These are phyloP conservation scores for Protaetia brevitarsis DNA, from an alignment of 1,140 invertebrate genomes.

Conservation along the genomic window DNA sequence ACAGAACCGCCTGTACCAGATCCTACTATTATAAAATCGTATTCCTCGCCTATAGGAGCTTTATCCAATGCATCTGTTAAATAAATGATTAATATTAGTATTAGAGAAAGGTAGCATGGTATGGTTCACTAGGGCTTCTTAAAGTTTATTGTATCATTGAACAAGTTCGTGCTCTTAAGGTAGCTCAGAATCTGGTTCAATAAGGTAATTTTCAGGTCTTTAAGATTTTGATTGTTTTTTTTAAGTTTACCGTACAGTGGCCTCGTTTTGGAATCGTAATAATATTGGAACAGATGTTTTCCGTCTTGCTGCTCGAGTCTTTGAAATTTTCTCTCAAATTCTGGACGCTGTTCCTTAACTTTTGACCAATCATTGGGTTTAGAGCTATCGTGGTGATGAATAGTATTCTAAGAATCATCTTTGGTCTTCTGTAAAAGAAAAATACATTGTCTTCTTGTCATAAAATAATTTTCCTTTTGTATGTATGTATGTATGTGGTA, in stretches of 20 bases:
- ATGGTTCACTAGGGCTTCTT: no score
- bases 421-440: not conserved
- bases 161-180: no score
- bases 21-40: constrained; percentile 39
- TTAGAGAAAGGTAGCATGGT: not conserved
- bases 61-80: constrained; percentile 9
- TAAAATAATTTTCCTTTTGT: no score
- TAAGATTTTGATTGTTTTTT: not conserved
- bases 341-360: constrained; percentile 1
- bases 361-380: not conserved
- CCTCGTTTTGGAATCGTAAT: constrained; percentile 8
- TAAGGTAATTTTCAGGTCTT: no score
- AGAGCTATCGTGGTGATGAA: not conserved
- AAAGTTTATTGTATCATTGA: no score
- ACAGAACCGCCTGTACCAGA: constrained; percentile 53
- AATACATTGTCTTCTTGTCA: no score
- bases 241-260: constrained; percentile 20
- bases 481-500: no score
- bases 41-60: constrained; percentile 18
- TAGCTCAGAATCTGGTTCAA: no score
- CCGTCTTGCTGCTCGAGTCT: constrained; percentile 2
- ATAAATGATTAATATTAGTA: not conserved
- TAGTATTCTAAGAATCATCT: not conserved
- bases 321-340: not conserved
- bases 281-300: not conserved